Evolutionary conservation across 2,113 vertebrate genomes (phyloP).

Genomic region (Corythoichthys intestinalis): DNA sequence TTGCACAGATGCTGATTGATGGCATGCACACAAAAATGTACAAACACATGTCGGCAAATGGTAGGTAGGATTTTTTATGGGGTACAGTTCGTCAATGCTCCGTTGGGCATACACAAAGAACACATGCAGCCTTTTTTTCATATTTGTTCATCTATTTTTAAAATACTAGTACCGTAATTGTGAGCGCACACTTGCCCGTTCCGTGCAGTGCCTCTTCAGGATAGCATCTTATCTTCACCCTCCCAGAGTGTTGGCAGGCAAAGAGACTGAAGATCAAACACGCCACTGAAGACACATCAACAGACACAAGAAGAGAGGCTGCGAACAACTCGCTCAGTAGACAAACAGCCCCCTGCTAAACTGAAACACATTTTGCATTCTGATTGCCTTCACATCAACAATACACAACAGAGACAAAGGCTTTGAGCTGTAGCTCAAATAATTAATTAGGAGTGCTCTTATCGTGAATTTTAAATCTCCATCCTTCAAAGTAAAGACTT

Average conservation of each 20-base stretch:
- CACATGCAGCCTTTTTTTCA: neutral
- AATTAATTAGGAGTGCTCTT: neutral
- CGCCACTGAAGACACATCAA: constrained; percentile 39
- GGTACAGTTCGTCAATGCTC: constrained; percentile 12
- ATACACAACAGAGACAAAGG: neutral
- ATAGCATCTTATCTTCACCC: constrained; percentile 5
- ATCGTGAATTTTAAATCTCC: neutral
- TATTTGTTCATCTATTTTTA: neutral
- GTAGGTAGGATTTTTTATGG: constrained; percentile 14
- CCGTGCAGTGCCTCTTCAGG: constrained; percentile 29
- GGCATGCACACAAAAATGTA: constrained; percentile 3
- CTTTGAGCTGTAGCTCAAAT: neutral
- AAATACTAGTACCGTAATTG: neutral
- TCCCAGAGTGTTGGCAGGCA: neutral
- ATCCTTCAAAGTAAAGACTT: neutral
- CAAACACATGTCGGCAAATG: constrained; percentile 14
- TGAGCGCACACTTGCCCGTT: constrained; percentile 12
- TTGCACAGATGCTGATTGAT: constrained; percentile 27
- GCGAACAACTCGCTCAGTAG: constrained; percentile 5
- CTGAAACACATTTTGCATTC: constrained; percentile 28
- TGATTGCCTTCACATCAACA: constrained; percentile 16
- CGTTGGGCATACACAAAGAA: constrained; percentile 25
- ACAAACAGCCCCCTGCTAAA: constrained; percentile 41
- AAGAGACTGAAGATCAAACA: constrained; percentile 59
- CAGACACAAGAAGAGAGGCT: constrained; percentile 8